Percentiles rank a stretch among this genome's conserved stretches.
Conservation (phyloP, 1,140 invertebrate species). For the Trichogramma pretiosum region DNA sequence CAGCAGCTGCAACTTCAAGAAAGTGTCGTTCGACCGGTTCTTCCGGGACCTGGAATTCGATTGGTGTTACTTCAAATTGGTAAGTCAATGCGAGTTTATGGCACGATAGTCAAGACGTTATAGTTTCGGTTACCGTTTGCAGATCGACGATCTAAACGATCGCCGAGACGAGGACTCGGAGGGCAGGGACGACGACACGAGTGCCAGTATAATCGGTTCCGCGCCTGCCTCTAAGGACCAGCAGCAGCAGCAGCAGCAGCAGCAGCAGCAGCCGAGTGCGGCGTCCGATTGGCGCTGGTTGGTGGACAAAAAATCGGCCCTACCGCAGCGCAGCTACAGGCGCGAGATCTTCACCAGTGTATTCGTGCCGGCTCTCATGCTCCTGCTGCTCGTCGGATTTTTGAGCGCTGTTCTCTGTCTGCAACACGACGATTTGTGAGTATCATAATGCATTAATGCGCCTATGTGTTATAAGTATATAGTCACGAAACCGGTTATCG, state of each 20-base stretch:
- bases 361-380: conserved; percentile 57
- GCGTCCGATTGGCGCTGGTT: conserved; percentile 45
- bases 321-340: conserved; percentile 63
- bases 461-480: too few species aligned
- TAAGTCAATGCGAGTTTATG: conserved; percentile 34
- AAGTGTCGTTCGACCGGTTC: conserved; percentile 72
- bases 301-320: conserved; percentile 47
- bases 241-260: too few species aligned
- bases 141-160: too few species aligned
- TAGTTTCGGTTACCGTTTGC: too few species aligned
- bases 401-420: conserved; percentile 68
- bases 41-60: conserved; percentile 75
- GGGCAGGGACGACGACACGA: too few species aligned
- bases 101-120: too few species aligned
- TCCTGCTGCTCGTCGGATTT: conserved; percentile 57
- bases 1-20: conserved; percentile 70
- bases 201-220: too few species aligned
- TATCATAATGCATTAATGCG: too few species aligned
- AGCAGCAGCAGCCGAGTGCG: conserved; percentile 24
- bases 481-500: neutral
- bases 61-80: conserved; percentile 82
- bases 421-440: conserved; percentile 71
- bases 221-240: too few species aligned
- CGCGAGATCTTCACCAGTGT: conserved; percentile 63
- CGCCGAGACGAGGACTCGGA: too few species aligned